These are phyloP conservation scores for Seira sanloemensis DNA, from an alignment of 2,888 invertebrate genomes.

Conservation along the genomic window DNA sequence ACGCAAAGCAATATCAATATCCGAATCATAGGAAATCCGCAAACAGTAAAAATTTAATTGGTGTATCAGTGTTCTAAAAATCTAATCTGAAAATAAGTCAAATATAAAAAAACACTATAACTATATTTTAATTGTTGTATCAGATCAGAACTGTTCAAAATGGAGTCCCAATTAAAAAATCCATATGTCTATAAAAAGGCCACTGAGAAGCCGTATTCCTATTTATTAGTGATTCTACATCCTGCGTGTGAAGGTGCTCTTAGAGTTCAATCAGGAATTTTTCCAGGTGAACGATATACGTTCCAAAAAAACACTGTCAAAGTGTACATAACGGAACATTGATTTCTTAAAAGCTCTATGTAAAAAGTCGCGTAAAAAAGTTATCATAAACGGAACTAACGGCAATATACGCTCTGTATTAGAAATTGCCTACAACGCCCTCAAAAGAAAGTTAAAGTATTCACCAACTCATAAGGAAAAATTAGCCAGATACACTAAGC, in stretches of 20 bases:
- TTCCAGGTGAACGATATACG: conserved; percentile 20
- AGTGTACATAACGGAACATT: neutral
- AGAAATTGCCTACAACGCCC: conserved; percentile 50
- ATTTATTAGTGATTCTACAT: conserved; percentile 44
- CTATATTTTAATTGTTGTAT: too few relatives aligned
- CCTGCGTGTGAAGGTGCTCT: conserved; percentile 39
- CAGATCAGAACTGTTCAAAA: too few relatives aligned
- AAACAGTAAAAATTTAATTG: too few relatives aligned
- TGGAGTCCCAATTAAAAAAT: too few relatives aligned
- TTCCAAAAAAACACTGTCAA: conserved; percentile 11
- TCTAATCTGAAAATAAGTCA: too few relatives aligned
- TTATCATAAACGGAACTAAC: conserved; percentile 1
- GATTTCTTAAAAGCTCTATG: conserved; percentile 9
- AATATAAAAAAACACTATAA: too few relatives aligned
- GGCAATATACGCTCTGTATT: conserved; percentile 45
- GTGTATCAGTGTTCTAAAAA: too few relatives aligned
- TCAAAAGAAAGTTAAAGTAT: conserved; percentile 40
- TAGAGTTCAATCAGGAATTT: conserved; percentile 26
- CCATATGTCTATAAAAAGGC: conserved; percentile 57
- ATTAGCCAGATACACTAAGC: neutral
- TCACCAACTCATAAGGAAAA: neutral
- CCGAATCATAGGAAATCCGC: too few relatives aligned
- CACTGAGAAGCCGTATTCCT: conserved; percentile 21
- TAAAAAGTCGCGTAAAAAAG: neutral
- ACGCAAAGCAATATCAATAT: too few relatives aligned